Evolutionary conservation across 2,113 vertebrate genomes (phyloP), one percentile per base, ranked within the genome.

Genomic region (Pelodiscus sinensis): DNA sequence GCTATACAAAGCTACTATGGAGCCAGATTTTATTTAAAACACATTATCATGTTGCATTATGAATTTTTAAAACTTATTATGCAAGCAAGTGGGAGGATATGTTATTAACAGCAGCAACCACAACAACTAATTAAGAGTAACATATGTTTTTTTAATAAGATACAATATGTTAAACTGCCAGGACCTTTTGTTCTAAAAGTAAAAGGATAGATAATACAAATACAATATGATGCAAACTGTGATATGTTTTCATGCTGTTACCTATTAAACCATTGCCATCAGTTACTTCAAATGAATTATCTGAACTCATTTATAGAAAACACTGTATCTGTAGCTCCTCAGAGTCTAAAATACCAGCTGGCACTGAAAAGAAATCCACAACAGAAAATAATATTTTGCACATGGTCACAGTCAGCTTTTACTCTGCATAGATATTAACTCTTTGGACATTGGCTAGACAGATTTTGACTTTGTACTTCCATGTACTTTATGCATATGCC

Each of bases 101-200:
- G 44, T 79, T 92, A 90, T 83, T 86, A 96, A 78, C 21, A 91
- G 58, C 60, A 73, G 12, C 31, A 51, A 57, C n/a, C 51, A 62
- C 22, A 50, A 55, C 85, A 50, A 51, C 57, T 94, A 31, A 87
- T 95, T 88, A 85, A 71, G 31, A 95, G 79, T 3, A 90, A 54
- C 14, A 71, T 92, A 58, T 68, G 3, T 1, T 82, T 89, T 79
- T 85, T 3, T 1, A 19, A 8, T 56, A 90, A 82, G 91, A 87
- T 54, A 83, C 60, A 81, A 27, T 29, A 8, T 82, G 35, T 82
- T 81, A 79, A 87, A 55, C 44, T 88, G n/a, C 29, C 71, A 29
- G 80, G 68, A 81, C 50, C 62, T 93, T 94, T 92, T 94, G 57
- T 85, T 95, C 35, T 92, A 71, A 87, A 96, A 79, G 79, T 56